Conservation (phyloP, 2,797 vertebrate genomes). For the Rhinichthys osculus region DNA sequence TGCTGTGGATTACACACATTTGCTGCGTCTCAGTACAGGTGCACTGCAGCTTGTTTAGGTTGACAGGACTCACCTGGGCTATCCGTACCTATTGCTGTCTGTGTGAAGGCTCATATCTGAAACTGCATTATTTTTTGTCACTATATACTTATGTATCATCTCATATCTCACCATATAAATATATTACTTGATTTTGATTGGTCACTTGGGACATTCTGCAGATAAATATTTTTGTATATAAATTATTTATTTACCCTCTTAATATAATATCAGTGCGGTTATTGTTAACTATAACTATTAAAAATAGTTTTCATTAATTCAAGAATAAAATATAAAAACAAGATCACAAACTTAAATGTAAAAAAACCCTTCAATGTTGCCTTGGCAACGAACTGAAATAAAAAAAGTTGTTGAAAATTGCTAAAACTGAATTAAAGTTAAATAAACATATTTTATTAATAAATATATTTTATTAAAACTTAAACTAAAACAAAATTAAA, state of each 20-base stretch:
- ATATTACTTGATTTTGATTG: background rate
- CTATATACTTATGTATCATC: background rate
- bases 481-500: background rate
- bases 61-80: background rate
- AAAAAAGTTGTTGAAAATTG: background rate
- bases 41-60: background rate
- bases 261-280: background rate
- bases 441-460: too few relatives aligned
- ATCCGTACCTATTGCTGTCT: background rate
- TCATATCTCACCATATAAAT: background rate
- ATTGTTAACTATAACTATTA: too few relatives aligned
- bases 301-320: too few relatives aligned
- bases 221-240: background rate
- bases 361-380: too few relatives aligned
- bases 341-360: too few relatives aligned
- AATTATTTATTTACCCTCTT: background rate
- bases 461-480: too few relatives aligned
- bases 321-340: too few relatives aligned
- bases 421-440: background rate
- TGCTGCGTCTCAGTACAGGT: conserved; percentile 53
- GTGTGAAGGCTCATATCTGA: background rate
- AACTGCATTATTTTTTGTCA: background rate
- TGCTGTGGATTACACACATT: conserved; percentile 62
- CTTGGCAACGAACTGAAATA: too few relatives aligned
- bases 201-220: background rate